Evolutionary conservation across 2,888 invertebrate species (phyloP), one percentile per base, ranked within the genome.

Genomic region (Liodrosophila aerea): DNA sequence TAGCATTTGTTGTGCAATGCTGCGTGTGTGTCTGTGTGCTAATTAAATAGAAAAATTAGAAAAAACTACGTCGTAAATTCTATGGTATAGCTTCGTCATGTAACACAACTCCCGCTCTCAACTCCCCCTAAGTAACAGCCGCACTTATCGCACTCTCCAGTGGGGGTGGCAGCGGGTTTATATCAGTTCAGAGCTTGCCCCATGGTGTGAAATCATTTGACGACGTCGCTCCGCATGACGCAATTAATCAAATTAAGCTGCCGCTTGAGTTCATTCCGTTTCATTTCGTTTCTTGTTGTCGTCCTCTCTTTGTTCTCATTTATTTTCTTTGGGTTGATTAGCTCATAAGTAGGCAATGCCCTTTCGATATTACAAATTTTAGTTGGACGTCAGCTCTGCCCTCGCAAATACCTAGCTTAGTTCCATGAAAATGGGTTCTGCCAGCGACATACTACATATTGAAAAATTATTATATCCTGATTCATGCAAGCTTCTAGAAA

Each of bases 1-100:
- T 31, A 11, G 5, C 34, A 9, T 12, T 12, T 3, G 7, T 58
- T 44, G 27, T 52, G n/a, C n/a, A n/a, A n/a, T n/a, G n/a, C n/a
- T 27, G 37, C 51, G 68, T 34, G 50, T 4, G 36, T 43, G 15
- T 45, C 9, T 34, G 51, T 70, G 63, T 67, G 65, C 75, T 81
- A 81, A 81, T 81, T 81, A 81, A 81, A 81, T 85, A 82, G 85
- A 64, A 85, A 78, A 85, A 81, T 84, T 84, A 84, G 85, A 67
- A 80, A 81, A 74, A 84, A 83, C 82, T 72, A 81, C 72, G 75
- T 75, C 75, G 80, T 84, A 81, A 81, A 85, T 75, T 82, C 53
- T 50, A 60, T 67, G 57, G 58, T 37, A 53, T 46, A 56, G 40
- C 65, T 45, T 71, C 65, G 73, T 64, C 70, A 64, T 83, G 78